A percentile compares a stretch with the other conserved stretches of the same genome.
Evolutionary conservation across 2,113 vertebrate genomes (phyloP).

Genomic region (Eudyptes chrysolophus): DNA sequence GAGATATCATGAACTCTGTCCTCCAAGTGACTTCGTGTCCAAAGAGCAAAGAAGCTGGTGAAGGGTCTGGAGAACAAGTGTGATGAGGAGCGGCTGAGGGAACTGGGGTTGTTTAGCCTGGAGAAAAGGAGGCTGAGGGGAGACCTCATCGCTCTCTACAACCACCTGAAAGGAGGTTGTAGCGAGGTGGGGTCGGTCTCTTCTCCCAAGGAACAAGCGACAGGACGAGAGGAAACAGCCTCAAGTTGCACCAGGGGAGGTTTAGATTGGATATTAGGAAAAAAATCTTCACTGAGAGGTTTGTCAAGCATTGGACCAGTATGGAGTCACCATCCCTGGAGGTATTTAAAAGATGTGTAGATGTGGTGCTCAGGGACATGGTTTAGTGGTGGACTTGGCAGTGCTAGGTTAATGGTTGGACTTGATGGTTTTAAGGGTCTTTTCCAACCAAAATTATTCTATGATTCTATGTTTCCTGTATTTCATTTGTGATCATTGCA

Average conservation of each 20-base stretch:
- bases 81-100: neutral
- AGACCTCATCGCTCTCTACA: rapidly evolving
- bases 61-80: neutral
- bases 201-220: no score
- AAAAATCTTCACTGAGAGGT: no score
- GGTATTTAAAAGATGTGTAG: rapidly evolving
- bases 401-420: rapidly evolving
- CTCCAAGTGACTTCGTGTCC: rapidly evolving
- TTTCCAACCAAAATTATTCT: neutral
- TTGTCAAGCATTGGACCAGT: neutral
- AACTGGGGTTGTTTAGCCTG: rapidly evolving
- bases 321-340: neutral
- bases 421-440: neutral
- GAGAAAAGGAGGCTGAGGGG: neutral
- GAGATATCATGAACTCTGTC: neutral
- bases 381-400: neutral
- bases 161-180: neutral
- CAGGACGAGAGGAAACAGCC: no score
- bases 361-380: neutral
- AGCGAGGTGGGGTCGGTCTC: no score
- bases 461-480: neutral
- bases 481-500: neutral
- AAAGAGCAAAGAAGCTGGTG: rapidly evolving
- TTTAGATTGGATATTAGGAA: no score
- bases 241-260: no score